phyloP scores from a whole-genome alignment of 2,888 invertebrate species.

The Helleia helle region DNA sequence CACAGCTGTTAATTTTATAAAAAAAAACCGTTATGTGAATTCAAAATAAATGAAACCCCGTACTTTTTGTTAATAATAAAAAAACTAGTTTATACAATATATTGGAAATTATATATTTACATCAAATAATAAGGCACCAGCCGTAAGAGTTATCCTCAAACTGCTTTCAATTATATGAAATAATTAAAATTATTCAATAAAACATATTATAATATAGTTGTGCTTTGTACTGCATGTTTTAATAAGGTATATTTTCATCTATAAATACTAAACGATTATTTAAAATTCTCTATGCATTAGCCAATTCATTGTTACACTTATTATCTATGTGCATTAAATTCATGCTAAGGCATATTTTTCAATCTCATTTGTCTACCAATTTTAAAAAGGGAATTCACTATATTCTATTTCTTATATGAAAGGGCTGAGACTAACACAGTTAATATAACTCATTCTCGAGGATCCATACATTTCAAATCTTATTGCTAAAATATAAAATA shows the following conservation, averaged over 20 bases:
- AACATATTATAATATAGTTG: conserved; percentile 5
- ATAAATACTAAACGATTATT: conserved; percentile 1
- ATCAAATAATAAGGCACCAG: conserved; percentile 43
- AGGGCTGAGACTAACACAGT: conserved; percentile 1
- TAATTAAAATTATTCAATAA: conserved; percentile 3
- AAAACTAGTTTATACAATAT: conserved; percentile 2
- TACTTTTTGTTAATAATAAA: conserved; percentile 1
- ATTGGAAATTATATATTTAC: conserved; percentile 10
- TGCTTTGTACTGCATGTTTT: conserved; percentile 8
- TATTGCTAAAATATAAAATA: conserved; percentile 4
- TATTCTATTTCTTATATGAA: neutral
- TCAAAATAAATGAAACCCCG: conserved; percentile 3
- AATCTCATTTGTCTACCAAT: neutral
- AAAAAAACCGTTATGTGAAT: conserved; percentile 2
- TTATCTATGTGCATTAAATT: neutral
- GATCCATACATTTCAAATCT: conserved; percentile 6
- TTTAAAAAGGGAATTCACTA: neutral
- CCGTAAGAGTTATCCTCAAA: neutral
- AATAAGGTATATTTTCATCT: conserved; percentile 1
- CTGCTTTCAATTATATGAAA: conserved; percentile 9
- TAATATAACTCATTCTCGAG: neutral
- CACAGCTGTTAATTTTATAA: neutral
- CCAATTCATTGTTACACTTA: neutral
- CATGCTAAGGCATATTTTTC: neutral
- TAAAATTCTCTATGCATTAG: conserved; percentile 2